Evolutionary conservation across 1,140 invertebrate species (phyloP), one percentile per base, ranked within the genome.

Genomic region (Hypothenemus hampei): DNA sequence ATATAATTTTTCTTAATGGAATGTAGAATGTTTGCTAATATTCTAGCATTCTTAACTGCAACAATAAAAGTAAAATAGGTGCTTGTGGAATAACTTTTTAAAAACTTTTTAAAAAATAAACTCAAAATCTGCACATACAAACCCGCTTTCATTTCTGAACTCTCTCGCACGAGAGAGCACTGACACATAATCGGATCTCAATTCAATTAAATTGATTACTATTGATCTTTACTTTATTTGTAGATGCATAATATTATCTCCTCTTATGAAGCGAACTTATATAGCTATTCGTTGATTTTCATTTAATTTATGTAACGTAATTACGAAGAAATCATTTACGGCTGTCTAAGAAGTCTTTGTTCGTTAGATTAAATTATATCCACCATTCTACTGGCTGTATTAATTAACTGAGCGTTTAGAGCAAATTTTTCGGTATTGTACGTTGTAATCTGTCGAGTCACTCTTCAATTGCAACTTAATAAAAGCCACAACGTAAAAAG

Each of bases 121-220:
- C n/a, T n/a, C n/a, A n/a, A n/a, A n/a, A n/a, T n/a, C n/a, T n/a
- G n/a, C n/a, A n/a, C n/a, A n/a, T n/a, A n/a, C n/a, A n/a, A n/a
- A n/a, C n/a, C n/a, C n/a, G n/a, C n/a, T n/a, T n/a, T n/a, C n/a
- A n/a, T n/a, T n/a, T n/a, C n/a, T n/a, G n/a, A n/a, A n/a, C n/a
- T n/a, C n/a, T n/a, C n/a, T n/a, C n/a, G n/a, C n/a, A n/a, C n/a
- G n/a, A n/a, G n/a, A n/a, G 41, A 45, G 22, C 41, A 45, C 22
- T 45, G 41, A 45, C 41, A 26, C 16, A 29, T 45, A 45, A 45
- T 49, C 47, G 36, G 33, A 37, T 49, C 23, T 49, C 47, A 26
- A 49, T 39, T 49, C 47, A 49, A 49, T 49, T 49, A 49, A 49
- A 49, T 49, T 49, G 36, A 49, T 49, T 49, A 23, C 21, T 20